Conservation (phyloP, 2,113 vertebrate genomes). For the Corythornis vintsioides region DNA sequence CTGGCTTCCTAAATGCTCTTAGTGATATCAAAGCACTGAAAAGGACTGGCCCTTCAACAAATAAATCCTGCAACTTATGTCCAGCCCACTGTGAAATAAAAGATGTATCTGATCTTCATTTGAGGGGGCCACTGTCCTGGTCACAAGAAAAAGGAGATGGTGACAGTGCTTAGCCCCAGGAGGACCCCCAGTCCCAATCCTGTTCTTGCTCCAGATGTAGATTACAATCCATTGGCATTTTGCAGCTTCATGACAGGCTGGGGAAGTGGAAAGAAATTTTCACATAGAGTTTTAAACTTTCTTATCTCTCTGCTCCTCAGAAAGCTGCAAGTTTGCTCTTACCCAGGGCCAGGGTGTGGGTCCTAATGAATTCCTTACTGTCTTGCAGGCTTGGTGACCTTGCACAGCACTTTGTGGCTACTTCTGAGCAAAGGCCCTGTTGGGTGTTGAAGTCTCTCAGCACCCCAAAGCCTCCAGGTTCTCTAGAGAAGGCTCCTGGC, state of each 20-base stretch:
- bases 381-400: background rate
- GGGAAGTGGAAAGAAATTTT: background rate
- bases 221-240: fast-evolving
- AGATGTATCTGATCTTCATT: background rate
- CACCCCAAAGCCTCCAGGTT: fast-evolving
- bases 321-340: background rate
- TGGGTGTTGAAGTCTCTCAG: fast-evolving
- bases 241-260: background rate
- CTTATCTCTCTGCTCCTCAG: background rate
- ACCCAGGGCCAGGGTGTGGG: background rate
- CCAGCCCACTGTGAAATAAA: background rate
- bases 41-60: background rate
- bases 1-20: background rate
- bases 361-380: background rate
- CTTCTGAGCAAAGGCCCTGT: background rate
- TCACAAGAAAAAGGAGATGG: background rate
- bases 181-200: background rate
- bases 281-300: background rate
- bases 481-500: background rate
- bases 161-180: background rate
- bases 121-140: background rate
- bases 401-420: background rate
- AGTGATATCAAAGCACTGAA: background rate
- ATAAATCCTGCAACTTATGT: background rate
- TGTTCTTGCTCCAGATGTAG: background rate